phyloP scores from a whole-genome alignment of 2,888 invertebrate species.

The Mayetiola destructor region DNA sequence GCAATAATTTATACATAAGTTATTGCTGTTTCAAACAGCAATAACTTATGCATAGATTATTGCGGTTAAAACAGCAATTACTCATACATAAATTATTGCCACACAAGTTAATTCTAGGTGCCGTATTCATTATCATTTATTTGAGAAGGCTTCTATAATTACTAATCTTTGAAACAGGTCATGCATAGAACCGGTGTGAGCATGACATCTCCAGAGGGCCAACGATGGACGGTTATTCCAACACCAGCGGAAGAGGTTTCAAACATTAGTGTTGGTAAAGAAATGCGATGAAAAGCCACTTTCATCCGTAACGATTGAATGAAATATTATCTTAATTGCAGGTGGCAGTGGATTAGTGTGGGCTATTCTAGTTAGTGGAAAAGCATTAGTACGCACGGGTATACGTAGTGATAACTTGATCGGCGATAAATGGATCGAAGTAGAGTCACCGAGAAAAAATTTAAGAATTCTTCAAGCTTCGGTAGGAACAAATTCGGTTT shows the following conservation, averaged over 20 bases:
- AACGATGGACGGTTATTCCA: slow-evolving; percentile 65
- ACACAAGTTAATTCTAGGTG: too few relatives aligned
- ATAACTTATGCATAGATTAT: too few relatives aligned
- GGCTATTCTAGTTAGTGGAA: slow-evolving; percentile 73
- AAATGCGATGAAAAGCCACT: too few relatives aligned
- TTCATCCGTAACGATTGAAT: too few relatives aligned
- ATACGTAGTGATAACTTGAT: slow-evolving; percentile 53
- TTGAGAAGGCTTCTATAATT: too few relatives aligned
- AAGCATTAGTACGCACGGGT: slow-evolving; percentile 66
- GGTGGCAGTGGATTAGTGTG: slow-evolving; percentile 67
- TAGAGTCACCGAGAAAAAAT: slow-evolving; percentile 56
- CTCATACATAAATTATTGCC: too few relatives aligned
- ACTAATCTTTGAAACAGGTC: too few relatives aligned
- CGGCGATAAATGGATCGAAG: slow-evolving; percentile 66
- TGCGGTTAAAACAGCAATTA: too few relatives aligned
- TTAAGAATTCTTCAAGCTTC: slow-evolving; percentile 61
- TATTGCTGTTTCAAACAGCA: too few relatives aligned
- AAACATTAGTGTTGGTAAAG: slow-evolving; percentile 70
- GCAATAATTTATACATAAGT: too few relatives aligned
- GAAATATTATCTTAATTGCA: not conserved
- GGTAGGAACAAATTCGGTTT: slow-evolving; percentile 62
- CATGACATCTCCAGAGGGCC: slow-evolving; percentile 71
- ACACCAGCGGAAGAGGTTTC: slow-evolving; percentile 68
- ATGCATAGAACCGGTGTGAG: slow-evolving; percentile 76
- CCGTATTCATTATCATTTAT: too few relatives aligned